phyloP scores from a whole-genome alignment of 2,113 vertebrate genomes.

The Muscicapa adusta region DNA sequence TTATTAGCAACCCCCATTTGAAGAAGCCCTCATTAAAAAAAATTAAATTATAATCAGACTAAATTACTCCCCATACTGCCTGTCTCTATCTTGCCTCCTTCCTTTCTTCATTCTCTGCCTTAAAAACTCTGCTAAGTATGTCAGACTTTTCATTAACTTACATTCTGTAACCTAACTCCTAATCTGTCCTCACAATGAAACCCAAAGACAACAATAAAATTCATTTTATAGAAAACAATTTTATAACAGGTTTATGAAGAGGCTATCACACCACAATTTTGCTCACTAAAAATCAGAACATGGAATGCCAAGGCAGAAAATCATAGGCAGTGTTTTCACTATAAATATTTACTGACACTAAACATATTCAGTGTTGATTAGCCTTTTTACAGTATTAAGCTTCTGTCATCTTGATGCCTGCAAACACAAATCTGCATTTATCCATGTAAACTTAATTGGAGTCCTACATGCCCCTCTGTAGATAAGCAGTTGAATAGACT shows the following conservation, averaged over 20 bases:
- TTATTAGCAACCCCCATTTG: background rate
- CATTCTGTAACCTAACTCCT: background rate
- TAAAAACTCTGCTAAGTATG: background rate
- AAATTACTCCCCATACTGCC: background rate
- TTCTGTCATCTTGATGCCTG: slow-evolving; percentile 66
- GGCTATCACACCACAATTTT: background rate
- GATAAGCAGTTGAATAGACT: slow-evolving; percentile 67
- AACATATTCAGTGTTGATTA: slow-evolving; percentile 74
- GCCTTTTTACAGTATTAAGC: slow-evolving; percentile 71
- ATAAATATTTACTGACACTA: slow-evolving; percentile 72
- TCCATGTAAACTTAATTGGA: slow-evolving; percentile 70
- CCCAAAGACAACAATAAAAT: background rate
- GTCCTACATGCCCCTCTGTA: slow-evolving; percentile 60
- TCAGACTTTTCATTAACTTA: background rate
- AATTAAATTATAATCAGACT: background rate
- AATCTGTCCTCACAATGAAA: background rate
- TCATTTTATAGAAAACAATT: background rate
- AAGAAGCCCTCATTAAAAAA: background rate
- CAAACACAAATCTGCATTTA: slow-evolving; percentile 70
- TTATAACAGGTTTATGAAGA: background rate
- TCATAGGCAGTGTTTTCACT: slow-evolving; percentile 38
- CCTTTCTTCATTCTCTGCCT: background rate
- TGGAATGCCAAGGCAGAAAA: slow-evolving; percentile 35
- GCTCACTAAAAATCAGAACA: slow-evolving; percentile 28
- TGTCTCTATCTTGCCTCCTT: background rate